Evolutionary conservation across 2,888 invertebrate species (phyloP), one percentile per base, ranked within the genome.

Genomic region (Xestobium rufovillosum): DNA sequence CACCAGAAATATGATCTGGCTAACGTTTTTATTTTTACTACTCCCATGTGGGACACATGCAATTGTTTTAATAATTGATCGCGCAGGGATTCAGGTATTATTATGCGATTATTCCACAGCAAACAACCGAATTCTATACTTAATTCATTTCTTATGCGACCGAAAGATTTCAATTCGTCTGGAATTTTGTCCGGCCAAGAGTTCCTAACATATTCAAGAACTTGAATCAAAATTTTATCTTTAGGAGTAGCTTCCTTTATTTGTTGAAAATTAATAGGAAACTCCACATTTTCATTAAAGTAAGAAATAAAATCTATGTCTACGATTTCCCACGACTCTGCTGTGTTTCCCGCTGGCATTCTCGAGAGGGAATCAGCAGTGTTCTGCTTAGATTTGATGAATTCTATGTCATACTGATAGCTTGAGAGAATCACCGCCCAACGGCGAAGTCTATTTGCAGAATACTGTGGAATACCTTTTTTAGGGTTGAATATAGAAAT

Each of bases 1-100:
- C 47, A 48, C 41, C 45, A 50, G 28, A 42, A 45, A 40, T 40
- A 43, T 4, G 41, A 38, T 26, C 47, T 23, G 8, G 45, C 43
- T 3, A 43, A 19, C 4, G 33, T 14, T 19, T 49, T 47, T 36
- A n/a, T n/a, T n/a, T n/a, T 37, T 3, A 40, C 39, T 2, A 42
- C 28, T 3, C 43, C 44, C 3, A 19, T 14, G 31, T 47, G 45
- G 9, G 31, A 31, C 0, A 11, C 19, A 29, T 46, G 46, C 3
- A 46, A 15, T 14, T 42, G 31, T 8, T 11, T 10, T 11, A 46
- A 25, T 12, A 44, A 30, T 10, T n/a, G 6, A 27, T 27, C 8
- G n/a, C 27, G n/a, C 12, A 27, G 10, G n/a, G n/a, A 10, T 8
- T 12, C 12, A 8, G 27, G 27, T 27, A 27, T 10, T 6, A 27